Conservation (phyloP, 2,888 invertebrate genomes). For the Amblyjoppa proteus region DNA sequence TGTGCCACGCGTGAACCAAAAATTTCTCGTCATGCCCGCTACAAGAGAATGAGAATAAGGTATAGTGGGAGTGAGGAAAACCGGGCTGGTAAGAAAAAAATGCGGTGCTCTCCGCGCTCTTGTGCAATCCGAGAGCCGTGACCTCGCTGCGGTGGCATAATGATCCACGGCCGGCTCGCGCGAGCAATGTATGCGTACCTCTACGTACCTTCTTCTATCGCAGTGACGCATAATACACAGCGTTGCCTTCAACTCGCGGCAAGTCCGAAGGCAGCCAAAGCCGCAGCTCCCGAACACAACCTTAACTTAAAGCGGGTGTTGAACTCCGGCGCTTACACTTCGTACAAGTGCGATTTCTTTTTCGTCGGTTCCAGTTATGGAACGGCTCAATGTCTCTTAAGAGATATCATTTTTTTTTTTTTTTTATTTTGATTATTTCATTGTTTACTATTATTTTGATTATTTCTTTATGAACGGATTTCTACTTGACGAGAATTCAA, state of each 20-base stretch:
- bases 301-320: neutral
- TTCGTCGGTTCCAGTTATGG: neutral
- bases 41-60: conserved; percentile 19
- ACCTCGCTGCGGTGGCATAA: conserved; percentile 58
- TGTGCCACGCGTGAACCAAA: conserved; percentile 46
- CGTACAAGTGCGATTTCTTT: neutral
- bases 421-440: too few species aligned
- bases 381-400: too few species aligned
- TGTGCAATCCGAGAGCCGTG: conserved; percentile 62
- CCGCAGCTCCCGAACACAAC: neutral
- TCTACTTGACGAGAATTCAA: too few species aligned
- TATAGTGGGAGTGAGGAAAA: conserved; percentile 38
- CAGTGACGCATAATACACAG: neutral
- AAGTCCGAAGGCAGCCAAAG: neutral
- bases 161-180: conserved; percentile 53
- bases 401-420: too few species aligned
- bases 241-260: neutral
- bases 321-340: neutral
- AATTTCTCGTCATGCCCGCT: conserved; percentile 15
- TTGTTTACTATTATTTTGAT: too few species aligned
- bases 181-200: neutral
- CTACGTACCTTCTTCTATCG: neutral
- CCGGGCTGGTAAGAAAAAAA: neutral
- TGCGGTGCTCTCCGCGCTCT: conserved; percentile 31
- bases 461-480: too few species aligned